Conservation (phyloP, 35 echinoderm and acorn worm species). For the Anneissia japonica region DNA sequence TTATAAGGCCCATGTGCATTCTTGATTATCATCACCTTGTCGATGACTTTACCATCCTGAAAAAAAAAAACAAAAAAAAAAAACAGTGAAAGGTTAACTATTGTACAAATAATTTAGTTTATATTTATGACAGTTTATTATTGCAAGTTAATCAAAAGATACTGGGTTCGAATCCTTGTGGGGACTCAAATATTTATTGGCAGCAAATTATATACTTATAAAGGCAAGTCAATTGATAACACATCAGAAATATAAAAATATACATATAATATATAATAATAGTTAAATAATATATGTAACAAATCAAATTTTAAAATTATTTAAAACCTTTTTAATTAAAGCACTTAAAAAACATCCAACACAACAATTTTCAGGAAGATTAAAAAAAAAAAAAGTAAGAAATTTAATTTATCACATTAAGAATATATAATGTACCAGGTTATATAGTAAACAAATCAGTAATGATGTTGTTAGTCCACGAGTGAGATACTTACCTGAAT, state of each 20-base stretch:
- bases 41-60: slow-evolving; percentile 76
- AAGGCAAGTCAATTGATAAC: not conserved
- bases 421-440: too few species aligned
- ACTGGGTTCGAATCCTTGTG: not conserved
- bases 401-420: too few species aligned
- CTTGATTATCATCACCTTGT: slow-evolving; percentile 71
- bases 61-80: slow-evolving; percentile 16
- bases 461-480: too few species aligned
- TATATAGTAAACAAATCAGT: too few species aligned
- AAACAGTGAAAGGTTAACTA: not conserved
- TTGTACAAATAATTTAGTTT: not conserved
- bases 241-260: not conserved
- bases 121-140: not conserved
- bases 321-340: too few species aligned
- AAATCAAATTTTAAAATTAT: too few species aligned
- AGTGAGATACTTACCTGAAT: too few species aligned
- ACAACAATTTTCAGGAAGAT: too few species aligned
- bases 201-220: not conserved
- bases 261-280: not conserved
- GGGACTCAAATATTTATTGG: not conserved
- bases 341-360: too few species aligned
- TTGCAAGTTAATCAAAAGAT: not conserved
- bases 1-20: slow-evolving; percentile 61
- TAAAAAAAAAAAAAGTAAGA: too few species aligned
- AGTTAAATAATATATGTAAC: too few species aligned